Conservation (phyloP, 1,140 invertebrate genomes). For the Bombus breviceps region DNA sequence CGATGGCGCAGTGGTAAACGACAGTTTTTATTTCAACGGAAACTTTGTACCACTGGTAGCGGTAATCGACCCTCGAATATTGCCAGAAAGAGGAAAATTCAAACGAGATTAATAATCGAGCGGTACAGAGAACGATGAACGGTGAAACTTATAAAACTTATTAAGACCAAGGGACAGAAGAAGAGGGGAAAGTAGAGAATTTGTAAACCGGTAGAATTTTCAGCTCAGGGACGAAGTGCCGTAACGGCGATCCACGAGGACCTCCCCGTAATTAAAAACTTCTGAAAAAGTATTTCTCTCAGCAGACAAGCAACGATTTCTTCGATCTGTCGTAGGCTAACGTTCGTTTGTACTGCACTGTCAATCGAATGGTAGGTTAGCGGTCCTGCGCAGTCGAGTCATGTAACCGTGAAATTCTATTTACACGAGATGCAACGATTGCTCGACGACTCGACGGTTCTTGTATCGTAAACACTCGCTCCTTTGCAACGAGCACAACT, state of each 20-base stretch:
- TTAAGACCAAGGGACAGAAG: background rate
- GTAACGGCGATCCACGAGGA: background rate
- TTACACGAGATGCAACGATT: too few relatives aligned
- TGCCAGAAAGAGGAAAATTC: conserved; percentile 15
- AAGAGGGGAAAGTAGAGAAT: background rate
- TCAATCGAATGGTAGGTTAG: background rate
- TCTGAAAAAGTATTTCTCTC: conserved; percentile 2
- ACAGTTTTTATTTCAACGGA: background rate
- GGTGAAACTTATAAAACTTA: conserved; percentile 16
- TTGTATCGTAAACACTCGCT: too few relatives aligned
- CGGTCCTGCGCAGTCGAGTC: background rate
- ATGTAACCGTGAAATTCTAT: background rate
- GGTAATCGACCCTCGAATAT: conserved; percentile 24
- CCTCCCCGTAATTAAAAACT: conserved; percentile 39
- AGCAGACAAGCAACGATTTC: background rate
- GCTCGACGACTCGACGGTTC: too few relatives aligned
- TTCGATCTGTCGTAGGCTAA: background rate
- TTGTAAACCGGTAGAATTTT: conserved; percentile 11
- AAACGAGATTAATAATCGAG: conserved; percentile 51
- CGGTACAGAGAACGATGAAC: conserved; percentile 10
- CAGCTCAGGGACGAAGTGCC: background rate
- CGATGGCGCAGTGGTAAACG: background rate
- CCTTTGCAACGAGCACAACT: too few relatives aligned
- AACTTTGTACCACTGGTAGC: background rate
- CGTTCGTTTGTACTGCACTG: background rate